phyloP scores from a whole-genome alignment of 2,888 invertebrate genomes.

The Amiota communis region DNA sequence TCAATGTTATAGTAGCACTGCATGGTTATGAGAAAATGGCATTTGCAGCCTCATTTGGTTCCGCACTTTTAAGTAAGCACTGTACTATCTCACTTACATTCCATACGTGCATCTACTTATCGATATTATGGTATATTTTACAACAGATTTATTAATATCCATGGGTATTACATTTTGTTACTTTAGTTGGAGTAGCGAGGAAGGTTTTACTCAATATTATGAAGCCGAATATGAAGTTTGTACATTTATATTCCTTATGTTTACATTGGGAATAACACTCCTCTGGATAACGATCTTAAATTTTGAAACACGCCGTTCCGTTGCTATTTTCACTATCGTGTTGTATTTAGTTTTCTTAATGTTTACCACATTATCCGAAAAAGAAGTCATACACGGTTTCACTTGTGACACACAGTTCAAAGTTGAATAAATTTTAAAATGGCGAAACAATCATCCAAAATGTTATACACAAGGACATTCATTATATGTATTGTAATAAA shows the following conservation, averaged over 20 bases:
- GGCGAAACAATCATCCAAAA: too few species aligned
- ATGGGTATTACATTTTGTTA: background rate
- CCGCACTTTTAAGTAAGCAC: background rate
- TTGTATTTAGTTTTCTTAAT: background rate
- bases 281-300: background rate
- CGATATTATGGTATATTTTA: background rate
- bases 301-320: slow-evolving; percentile 15
- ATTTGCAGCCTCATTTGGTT: background rate
- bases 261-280: background rate
- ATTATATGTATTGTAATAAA: too few species aligned
- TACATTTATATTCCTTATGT: slow-evolving; percentile 1
- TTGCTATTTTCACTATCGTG: slow-evolving; percentile 3
- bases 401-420: background rate
- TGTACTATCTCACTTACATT: background rate
- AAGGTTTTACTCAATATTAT: background rate
- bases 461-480: too few species aligned
- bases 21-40: slow-evolving; percentile 19
- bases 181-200: background rate
- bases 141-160: background rate
- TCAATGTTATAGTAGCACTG: slow-evolving; percentile 6
- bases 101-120: background rate
- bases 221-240: background rate
- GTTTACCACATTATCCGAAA: background rate
- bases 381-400: slow-evolving; percentile 16
- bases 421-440: too few species aligned